Base-by-base conservation (phyloP, 2,113 vertebrate genomes). In the Camelus bactrianus region DNA sequence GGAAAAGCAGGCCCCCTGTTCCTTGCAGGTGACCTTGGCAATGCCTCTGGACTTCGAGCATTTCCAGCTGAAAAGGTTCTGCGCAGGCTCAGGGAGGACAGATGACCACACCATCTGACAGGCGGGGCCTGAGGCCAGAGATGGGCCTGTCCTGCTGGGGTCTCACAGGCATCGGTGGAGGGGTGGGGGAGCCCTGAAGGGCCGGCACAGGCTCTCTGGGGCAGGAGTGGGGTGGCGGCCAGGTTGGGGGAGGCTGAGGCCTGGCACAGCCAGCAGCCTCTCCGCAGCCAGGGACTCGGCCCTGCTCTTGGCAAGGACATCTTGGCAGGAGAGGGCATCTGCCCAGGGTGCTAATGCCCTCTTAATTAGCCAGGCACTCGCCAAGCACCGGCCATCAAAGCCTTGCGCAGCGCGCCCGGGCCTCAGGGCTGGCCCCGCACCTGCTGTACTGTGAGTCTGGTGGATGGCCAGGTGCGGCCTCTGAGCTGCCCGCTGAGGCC, bases 361-460 rank as follows among this genome's bases (percentile, higher is more conserved):
- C 91, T 98, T 98, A 97, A 98, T 98, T 98, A 97, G 89, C 77
- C 60, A 1, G 84, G 24, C 32, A 24, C 81, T 69, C 94, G 97
- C 97, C 97, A 96, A 79, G 70, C 58, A 2, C 28, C 64, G 9
- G 90, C 88, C 0, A 0, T 11, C 6, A 0, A 4, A 2, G 54
- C 58, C 28, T 81, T 12, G n/a, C 50, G 56, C 67, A 75, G 15
- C 70, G n/a, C 6, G 30, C 90, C 4, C 3, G 0, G 73, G 88
- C 58, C 72, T 58, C 32, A 14, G 80, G 64, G 58, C 9, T 0
- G 5, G 82, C 38, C 75, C 64, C 38, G 79, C 7, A 24, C 30
- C 42, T 17, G 93, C 70, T n/a, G 4, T 24, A 0, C 17, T 1
- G 9, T 20, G 17, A 7, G 52, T 22, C 8, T 10, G 48, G 35